phyloP scores from a whole-genome alignment of 2,888 invertebrate species.

The Nycteola revayana region DNA sequence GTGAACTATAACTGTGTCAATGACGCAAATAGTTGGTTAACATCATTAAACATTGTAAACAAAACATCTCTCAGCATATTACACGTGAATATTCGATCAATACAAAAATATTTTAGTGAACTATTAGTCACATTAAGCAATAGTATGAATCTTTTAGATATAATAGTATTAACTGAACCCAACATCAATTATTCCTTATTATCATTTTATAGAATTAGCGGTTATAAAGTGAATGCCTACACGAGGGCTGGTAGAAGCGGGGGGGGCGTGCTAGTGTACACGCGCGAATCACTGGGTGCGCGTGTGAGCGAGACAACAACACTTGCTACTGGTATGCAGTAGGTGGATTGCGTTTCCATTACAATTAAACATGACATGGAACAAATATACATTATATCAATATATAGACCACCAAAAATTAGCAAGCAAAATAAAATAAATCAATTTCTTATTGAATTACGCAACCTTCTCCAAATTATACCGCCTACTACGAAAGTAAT shows the following conservation, averaged over 20 bases:
- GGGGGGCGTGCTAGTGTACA: constrained; percentile 6
- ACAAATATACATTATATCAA: background rate
- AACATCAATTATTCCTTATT: constrained; percentile 13
- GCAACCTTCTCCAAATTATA: background rate
- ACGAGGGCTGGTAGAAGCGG: constrained; percentile 1
- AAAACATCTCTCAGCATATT: constrained; percentile 1
- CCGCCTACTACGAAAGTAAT: constrained; percentile 1
- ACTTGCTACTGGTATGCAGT: background rate
- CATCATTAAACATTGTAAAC: constrained; percentile 1
- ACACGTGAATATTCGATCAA: constrained; percentile 1
- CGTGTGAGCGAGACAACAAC: constrained; percentile 1
- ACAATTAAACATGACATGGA: background rate
- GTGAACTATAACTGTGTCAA: constrained; percentile 1
- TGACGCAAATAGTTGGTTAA: background rate
- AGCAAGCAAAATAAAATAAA: constrained; percentile 3
- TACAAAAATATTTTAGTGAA: constrained; percentile 2
- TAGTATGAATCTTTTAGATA: background rate
- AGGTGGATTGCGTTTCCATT: constrained; percentile 6
- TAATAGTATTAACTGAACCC: constrained; percentile 15
- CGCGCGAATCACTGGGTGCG: constrained; percentile 4
- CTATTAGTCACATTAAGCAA: constrained; percentile 1
- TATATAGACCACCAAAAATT: constrained; percentile 4
- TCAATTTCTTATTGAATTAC: constrained; percentile 1
- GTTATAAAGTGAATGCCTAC: background rate
- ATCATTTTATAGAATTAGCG: constrained; percentile 7